Base-by-base conservation (phyloP, 2,888 invertebrate genomes). In the Iselma pallidipennis region DNA sequence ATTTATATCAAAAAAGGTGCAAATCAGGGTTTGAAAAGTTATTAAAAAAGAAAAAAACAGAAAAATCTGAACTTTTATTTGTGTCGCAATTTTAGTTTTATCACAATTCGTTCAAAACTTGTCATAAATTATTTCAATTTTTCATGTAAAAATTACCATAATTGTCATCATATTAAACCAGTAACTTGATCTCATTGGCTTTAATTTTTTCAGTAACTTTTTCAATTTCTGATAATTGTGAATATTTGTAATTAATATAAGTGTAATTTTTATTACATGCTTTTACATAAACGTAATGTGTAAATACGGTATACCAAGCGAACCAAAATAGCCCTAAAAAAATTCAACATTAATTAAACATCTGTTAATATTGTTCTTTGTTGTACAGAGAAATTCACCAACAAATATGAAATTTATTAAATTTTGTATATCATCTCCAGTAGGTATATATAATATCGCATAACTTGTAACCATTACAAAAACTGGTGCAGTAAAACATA, bases 391-490 rank as follows among this genome's bases (percentile, higher is more conserved):
- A 23, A 53, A 58, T 10, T 49, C 37, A 63, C 63, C 56, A 33
- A 63, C 54, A 21, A 63, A 49, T 9, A 52, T 7, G 26, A 60
- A 57, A 29, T 63, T 63, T 12, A 59, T 58, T 16, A 63, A 26
- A 49, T 31, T 63, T 57, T 63, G 63, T 9, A 42, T 21, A 23
- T 21, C 10, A 42, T 63, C 59, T 10, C 57, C 59, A 10, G 50
- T 57, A 0, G 54, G 16, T 6, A 50, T 9, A 23, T 60, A 63
- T 26, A 63, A 29, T 26, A 31, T 21, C 2, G 50, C 54, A 37
- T 63, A 60, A 29, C 19, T 51, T 23, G 63, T 63, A 7, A 60
- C 57, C 63, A 63, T 63, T 14, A 48, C 31, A 25, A 60, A 63
- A 2, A 52, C 53, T 21, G 63, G 63, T 12, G 56, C 57, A 2